phyloP scores from a whole-genome alignment of 2,797 vertebrate species.

The Microctenopoma lineatum region DNA sequence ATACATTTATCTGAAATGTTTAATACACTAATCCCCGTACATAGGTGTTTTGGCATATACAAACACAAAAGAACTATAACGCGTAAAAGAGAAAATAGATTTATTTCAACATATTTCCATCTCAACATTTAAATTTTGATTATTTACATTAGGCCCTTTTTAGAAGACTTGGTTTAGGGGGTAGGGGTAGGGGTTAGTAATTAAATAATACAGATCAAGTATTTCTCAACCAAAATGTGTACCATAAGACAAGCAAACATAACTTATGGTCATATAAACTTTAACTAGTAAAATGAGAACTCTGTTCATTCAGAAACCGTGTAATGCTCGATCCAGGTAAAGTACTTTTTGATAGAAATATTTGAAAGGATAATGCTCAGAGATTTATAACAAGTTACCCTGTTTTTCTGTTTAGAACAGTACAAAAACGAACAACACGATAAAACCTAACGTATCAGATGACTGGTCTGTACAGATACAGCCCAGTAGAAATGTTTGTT shows the following conservation, averaged over 20 bases:
- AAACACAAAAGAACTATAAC: neutral
- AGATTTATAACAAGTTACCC: neutral
- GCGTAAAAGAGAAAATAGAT: conserved; percentile 56
- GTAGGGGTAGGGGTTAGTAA: neutral
- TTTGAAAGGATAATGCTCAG: conserved; percentile 7
- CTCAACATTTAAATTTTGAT: conserved; percentile 20
- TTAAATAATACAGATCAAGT: conserved; percentile 12
- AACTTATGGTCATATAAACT: neutral
- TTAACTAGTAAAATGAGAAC: conserved; percentile 4
- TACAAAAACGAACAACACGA: neutral
- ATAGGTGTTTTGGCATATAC: neutral
- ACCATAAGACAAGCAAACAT: neutral
- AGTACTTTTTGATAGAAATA: conserved; percentile 3
- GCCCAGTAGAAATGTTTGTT: neutral
- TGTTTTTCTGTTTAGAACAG: conserved; percentile 6
- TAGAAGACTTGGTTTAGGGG: neutral
- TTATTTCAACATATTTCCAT: conserved; percentile 69
- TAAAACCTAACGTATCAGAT: neutral
- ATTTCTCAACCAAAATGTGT: conserved; percentile 4
- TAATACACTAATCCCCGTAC: too few relatives aligned
- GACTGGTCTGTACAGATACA: neutral
- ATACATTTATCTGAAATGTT: too few relatives aligned
- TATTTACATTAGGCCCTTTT: conserved; percentile 56
- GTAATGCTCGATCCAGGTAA: conserved; percentile 5
- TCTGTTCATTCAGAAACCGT: conserved; percentile 15